Percentiles rank a stretch among this genome's conserved stretches.
Evolutionary conservation across 2,888 invertebrate species (phyloP).

Genomic region (Trichopria drosophilae): DNA sequence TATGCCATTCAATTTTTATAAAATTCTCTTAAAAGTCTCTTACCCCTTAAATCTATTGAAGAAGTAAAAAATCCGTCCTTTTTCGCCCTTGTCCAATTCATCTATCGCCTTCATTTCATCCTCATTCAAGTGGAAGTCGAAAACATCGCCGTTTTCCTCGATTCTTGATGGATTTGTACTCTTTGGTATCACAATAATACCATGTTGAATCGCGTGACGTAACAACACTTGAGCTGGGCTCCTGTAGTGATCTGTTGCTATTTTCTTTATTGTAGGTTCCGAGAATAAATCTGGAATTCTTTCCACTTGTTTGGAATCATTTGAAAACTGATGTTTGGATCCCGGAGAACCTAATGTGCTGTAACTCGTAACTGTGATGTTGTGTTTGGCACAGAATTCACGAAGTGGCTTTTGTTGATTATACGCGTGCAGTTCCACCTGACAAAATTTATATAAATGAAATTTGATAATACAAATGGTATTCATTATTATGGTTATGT

Average conservation of each 20-base stretch:
- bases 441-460: constrained; percentile 5
- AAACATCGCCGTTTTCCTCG: constrained; percentile 70
- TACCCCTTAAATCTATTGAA: constrained; percentile 58
- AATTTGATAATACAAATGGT: not conserved
- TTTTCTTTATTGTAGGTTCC: constrained; percentile 63
- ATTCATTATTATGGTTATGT: not conserved
- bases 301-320: constrained; percentile 41
- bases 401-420: constrained; percentile 71
- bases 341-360: constrained; percentile 73
- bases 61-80: constrained; percentile 71
- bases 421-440: constrained; percentile 76
- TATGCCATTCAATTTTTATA: no score
- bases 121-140: constrained; percentile 65
- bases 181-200: constrained; percentile 76
- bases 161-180: constrained; percentile 72
- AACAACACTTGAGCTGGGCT: constrained; percentile 73
- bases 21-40: no score
- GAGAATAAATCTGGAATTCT: constrained; percentile 64
- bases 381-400: constrained; percentile 65
- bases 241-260: constrained; percentile 65
- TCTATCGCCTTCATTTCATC: constrained; percentile 63
- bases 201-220: constrained; percentile 69
- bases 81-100: constrained; percentile 64
- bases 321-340: constrained; percentile 59
- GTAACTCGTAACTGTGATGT: constrained; percentile 72